Conservation (phyloP, 2,888 invertebrate species). For the Caenorhabditis uteleia region DNA sequence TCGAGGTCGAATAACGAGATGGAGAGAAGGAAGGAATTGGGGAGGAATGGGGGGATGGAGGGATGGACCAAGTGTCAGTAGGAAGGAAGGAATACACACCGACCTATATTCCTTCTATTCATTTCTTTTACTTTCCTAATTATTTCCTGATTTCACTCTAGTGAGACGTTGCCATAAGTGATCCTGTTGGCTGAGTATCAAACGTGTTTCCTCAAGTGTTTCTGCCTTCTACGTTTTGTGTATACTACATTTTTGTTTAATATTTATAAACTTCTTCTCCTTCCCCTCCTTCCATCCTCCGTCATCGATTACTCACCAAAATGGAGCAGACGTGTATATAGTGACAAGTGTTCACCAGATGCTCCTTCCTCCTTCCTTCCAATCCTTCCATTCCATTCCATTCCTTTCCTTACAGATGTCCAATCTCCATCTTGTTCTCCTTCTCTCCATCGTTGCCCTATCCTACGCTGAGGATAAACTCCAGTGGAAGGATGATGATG, state of each 20-base stretch:
- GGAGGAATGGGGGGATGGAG: background rate
- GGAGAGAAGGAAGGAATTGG: constrained; percentile 1
- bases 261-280: no score
- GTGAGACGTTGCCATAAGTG: no score
- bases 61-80: no score
- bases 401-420: constrained; percentile 1
- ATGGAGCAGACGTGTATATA: background rate
- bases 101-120: constrained; percentile 2
- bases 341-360: constrained; percentile 13
- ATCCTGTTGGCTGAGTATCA: no score
- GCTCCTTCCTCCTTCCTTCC: constrained; percentile 9
- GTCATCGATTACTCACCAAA: no score
- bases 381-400: background rate
- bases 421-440: constrained; percentile 3
- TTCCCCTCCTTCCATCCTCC: no score
- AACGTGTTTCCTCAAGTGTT: no score
- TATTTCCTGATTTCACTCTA: constrained; percentile 17
- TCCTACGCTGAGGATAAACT: constrained; percentile 55
- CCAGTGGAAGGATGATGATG: constrained; percentile 65
- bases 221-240: no score
- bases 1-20: constrained; percentile 14
- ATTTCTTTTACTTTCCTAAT: constrained; percentile 11
- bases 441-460: constrained; percentile 12
- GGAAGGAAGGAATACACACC: background rate
- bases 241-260: no score